These are phyloP conservation scores for Craniophora ligustri DNA, from an alignment of 2,888 invertebrate species.

Conservation along the genomic window DNA sequence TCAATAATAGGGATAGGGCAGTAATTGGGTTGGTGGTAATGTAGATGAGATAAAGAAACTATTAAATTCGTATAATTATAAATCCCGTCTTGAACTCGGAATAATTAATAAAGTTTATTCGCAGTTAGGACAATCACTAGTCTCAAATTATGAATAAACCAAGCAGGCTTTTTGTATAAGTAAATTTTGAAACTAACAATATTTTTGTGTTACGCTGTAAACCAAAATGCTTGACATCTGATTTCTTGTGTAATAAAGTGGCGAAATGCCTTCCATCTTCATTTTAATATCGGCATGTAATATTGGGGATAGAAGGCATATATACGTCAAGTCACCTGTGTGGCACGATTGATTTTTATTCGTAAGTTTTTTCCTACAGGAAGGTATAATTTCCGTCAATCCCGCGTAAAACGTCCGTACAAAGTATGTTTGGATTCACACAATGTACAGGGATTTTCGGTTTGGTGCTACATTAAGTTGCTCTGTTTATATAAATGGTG, in stretches of 20 bases:
- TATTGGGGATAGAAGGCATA: slow-evolving; percentile 6
- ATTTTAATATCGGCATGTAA: slow-evolving; percentile 47
- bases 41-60: too few relatives aligned
- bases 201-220: not conserved
- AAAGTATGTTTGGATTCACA: slow-evolving; percentile 23
- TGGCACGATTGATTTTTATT: slow-evolving; percentile 33
- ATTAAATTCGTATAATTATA: too few relatives aligned
- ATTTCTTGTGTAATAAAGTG: not conserved
- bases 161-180: too few relatives aligned
- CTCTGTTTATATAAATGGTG: slow-evolving; percentile 16
- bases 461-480: slow-evolving; percentile 24
- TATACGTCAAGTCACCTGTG: slow-evolving; percentile 18
- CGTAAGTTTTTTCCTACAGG: slow-evolving; percentile 24
- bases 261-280: slow-evolving; percentile 1
- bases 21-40: too few relatives aligned
- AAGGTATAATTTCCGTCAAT: slow-evolving; percentile 38
- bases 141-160: too few relatives aligned
- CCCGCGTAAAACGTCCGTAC: slow-evolving; percentile 12
- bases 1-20: too few relatives aligned
- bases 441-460: slow-evolving; percentile 9
- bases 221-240: not conserved
- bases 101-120: too few relatives aligned
- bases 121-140: too few relatives aligned
- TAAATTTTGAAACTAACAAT: not conserved
- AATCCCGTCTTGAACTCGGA: too few relatives aligned